Evolutionary conservation across 1,140 invertebrate species (phyloP).

Genomic region (Heliconius eleuchia): DNA sequence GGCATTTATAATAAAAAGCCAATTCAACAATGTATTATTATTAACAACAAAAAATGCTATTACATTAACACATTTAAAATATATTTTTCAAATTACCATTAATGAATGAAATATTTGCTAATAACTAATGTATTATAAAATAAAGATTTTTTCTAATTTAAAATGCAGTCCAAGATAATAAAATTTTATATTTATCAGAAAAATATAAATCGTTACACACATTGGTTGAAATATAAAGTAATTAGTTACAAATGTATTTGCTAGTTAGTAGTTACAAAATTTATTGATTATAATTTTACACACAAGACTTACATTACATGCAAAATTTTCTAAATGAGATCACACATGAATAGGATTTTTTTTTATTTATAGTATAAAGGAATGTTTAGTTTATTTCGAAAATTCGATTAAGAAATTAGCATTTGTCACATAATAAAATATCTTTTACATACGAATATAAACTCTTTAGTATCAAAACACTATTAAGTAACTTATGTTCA

Average conservation of each 20-base stretch:
- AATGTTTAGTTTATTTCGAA: neutral
- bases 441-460: neutral
- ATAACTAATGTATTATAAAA: neutral
- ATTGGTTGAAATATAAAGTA: neutral
- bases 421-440: neutral
- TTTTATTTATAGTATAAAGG: neutral
- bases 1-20: slow-evolving; percentile 37
- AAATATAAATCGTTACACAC: neutral
- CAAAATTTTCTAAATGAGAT: slow-evolving; percentile 10
- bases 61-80: neutral
- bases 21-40: neutral
- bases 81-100: neutral
- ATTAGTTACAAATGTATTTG: neutral
- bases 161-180: neutral
- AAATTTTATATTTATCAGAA: slow-evolving; percentile 11
- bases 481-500: neutral
- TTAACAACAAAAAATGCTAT: neutral
- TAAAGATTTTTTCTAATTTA: neutral
- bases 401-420: neutral
- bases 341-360: neutral
- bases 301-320: neutral
- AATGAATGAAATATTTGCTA: neutral
- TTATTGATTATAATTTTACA: slow-evolving; percentile 5
- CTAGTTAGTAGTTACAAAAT: neutral
- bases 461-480: slow-evolving; percentile 7